Percentiles rank a stretch among this genome's conserved stretches.
Conservation (phyloP, 2,888 invertebrate genomes). For the Oscheius myriophilus region DNA sequence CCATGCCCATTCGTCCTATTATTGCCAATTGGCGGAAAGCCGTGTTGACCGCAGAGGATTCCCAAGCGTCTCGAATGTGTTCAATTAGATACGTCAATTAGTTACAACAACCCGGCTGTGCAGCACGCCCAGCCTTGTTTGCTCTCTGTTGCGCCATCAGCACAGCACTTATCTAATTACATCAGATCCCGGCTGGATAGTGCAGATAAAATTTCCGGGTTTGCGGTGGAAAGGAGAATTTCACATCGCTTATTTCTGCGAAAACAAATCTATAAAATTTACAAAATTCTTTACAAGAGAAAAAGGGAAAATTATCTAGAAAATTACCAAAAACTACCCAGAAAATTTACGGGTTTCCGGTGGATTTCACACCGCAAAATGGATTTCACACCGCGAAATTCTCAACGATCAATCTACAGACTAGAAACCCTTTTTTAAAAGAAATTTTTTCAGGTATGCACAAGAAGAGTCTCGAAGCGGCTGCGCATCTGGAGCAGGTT, state of each 20-base stretch:
- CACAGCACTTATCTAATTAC: slow-evolving; percentile 35
- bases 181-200: slow-evolving; percentile 17
- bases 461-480: slow-evolving; percentile 95
- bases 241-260: no score
- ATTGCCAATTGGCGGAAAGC: neutral
- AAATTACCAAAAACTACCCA: no score
- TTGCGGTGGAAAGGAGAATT: no score
- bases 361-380: no score
- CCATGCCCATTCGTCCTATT: neutral
- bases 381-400: no score
- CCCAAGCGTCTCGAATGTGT: slow-evolving; percentile 36
- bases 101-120: slow-evolving; percentile 26
- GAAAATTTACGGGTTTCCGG: no score
- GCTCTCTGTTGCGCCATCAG: slow-evolving; percentile 30
- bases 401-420: no score
- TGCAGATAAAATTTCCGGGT: no score
- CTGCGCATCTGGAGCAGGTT: slow-evolving; percentile 87
- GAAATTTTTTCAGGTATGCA: slow-evolving; percentile 87
- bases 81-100: slow-evolving; percentile 34
- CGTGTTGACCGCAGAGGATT: slow-evolving; percentile 9
- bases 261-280: no score
- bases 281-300: no score
- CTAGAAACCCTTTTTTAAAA: no score
- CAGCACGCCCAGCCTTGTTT: slow-evolving; percentile 30
- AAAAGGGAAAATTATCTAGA: no score